phyloP scores from a whole-genome alignment of 1,140 invertebrate genomes.

The Eriosoma lanigerum region DNA sequence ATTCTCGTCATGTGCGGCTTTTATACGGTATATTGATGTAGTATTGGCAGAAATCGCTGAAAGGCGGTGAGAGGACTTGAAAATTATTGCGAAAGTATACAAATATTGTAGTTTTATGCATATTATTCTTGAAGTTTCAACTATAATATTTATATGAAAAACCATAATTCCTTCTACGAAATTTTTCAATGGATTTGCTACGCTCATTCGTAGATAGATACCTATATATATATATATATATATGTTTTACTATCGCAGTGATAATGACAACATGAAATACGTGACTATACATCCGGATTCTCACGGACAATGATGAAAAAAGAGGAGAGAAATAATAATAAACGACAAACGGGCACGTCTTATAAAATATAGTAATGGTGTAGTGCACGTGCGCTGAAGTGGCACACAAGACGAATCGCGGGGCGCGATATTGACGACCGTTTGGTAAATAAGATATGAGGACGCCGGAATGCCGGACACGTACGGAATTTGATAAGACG shows the following conservation, averaged over 20 bases:
- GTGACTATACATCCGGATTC: too few species aligned
- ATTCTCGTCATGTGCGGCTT: too few species aligned
- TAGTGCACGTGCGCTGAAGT: neutral
- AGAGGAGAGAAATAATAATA: neutral
- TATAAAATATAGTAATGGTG: neutral
- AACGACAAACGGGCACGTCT: neutral
- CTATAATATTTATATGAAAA: too few species aligned
- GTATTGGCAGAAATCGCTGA: too few species aligned
- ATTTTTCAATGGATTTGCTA: too few species aligned
- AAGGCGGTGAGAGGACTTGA: too few species aligned
- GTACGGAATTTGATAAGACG: constrained; percentile 50
- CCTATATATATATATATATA: neutral
- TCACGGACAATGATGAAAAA: neutral
- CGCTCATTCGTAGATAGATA: neutral
- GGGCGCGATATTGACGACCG: constrained; percentile 27
- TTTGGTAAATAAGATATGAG: constrained; percentile 45
- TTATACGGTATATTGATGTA: too few species aligned
- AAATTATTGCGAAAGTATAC: too few species aligned
- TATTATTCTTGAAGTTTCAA: too few species aligned
- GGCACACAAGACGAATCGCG: neutral
- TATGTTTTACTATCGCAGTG: too few species aligned
- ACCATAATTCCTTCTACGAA: too few species aligned
- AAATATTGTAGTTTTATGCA: too few species aligned
- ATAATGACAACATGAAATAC: neutral
- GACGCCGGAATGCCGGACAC: constrained; percentile 11